These are phyloP conservation scores for Sepioteuthis lessoniana DNA, from an alignment of 2,888 invertebrate genomes.

Conservation along the genomic window DNA sequence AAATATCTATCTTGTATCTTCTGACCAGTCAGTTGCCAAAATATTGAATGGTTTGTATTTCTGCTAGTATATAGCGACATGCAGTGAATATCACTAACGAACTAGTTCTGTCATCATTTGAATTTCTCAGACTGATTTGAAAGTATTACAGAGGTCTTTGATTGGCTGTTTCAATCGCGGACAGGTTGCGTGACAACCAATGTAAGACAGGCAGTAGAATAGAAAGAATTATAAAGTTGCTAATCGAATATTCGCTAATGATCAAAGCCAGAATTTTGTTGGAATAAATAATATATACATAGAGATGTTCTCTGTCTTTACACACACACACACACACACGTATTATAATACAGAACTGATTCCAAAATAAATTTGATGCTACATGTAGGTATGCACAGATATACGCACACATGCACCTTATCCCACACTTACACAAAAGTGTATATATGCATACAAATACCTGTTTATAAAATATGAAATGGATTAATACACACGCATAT, in stretches of 20 bases:
- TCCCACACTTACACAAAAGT: too few relatives aligned
- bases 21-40: neutral
- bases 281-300: neutral
- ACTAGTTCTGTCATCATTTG: conserved; percentile 14
- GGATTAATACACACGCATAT: too few relatives aligned
- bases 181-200: neutral
- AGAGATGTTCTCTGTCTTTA: neutral
- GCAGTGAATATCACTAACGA: conserved; percentile 33
- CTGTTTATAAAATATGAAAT: too few relatives aligned
- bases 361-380: neutral
- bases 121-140: neutral
- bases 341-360: neutral
- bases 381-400: neutral
- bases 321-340: neutral
- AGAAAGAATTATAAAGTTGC: neutral
- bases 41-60: neutral
- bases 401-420: neutral
- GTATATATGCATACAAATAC: too few relatives aligned
- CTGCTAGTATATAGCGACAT: conserved; percentile 33
- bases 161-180: conserved; percentile 23
- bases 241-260: neutral
- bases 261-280: neutral
- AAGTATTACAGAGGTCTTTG: neutral
- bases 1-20: conserved; percentile 2
- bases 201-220: neutral